Evolutionary conservation across 2,888 invertebrate genomes (phyloP).

Genomic region (Siphonodentalium dalli): DNA sequence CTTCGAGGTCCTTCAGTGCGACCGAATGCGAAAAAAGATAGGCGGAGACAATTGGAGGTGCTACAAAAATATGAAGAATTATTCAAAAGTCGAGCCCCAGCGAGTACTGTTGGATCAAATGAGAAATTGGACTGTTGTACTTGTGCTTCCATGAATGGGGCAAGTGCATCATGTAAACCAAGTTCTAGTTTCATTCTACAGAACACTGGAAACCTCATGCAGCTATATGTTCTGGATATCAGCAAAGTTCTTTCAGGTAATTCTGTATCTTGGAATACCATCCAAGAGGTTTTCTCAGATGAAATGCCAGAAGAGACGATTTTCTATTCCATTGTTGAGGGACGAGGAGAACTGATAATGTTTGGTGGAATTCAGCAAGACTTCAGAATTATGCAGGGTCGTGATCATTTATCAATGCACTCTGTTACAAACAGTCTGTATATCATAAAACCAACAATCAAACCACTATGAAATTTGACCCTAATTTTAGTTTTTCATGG

Average conservation of each 20-base stretch:
- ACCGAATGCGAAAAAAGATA: slow-evolving; percentile 67
- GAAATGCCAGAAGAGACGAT: slow-evolving; percentile 83
- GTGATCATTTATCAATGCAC: slow-evolving; percentile 38
- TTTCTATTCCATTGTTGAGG: slow-evolving; percentile 86
- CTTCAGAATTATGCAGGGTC: slow-evolving; percentile 52
- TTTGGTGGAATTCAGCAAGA: slow-evolving; percentile 85
- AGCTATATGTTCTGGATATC: slow-evolving; percentile 87
- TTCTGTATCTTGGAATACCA: slow-evolving; percentile 68
- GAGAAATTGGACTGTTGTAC: background rate
- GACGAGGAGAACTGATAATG: slow-evolving; percentile 90
- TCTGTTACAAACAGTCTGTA: slow-evolving; percentile 44
- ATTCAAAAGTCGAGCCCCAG: slow-evolving; percentile 38
- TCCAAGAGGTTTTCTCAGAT: slow-evolving; percentile 40
- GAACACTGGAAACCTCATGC: slow-evolving; percentile 74
- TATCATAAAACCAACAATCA: no score
- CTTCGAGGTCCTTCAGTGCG: slow-evolving; percentile 59
- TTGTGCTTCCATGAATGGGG: no score
- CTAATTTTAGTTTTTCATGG: no score
- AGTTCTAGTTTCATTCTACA: no score
- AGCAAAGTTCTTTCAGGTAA: slow-evolving; percentile 63
- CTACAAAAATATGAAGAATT: slow-evolving; percentile 74
- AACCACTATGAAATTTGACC: no score
- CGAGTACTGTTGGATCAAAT: slow-evolving; percentile 4
- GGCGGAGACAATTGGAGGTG: slow-evolving; percentile 73
- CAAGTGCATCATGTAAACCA: background rate